Base-by-base conservation (phyloP, 2,888 invertebrate genomes). In the Drosophila eohydei region DNA sequence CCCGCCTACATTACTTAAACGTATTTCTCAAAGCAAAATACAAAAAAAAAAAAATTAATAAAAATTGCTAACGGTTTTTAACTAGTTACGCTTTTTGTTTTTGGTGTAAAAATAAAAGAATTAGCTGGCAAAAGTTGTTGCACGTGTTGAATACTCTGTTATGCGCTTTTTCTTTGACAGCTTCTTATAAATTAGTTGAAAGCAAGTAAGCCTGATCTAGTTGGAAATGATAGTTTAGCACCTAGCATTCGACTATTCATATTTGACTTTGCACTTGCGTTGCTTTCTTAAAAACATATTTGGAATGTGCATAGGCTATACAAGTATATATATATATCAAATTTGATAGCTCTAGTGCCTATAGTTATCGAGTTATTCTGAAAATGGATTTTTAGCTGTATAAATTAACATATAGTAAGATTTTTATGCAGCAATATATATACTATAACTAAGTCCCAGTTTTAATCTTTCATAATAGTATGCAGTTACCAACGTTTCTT, bases 61-160 rank as follows among this genome's bases (percentile, higher is more conserved):
- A 51, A 68, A 70, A 72, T 75, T 71, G 70, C 55, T 78, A 73
- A 78, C 68, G 50, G 56, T 43, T 66, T 67, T 43, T 21, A 54
- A 54, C 57, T 62, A 62, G 73, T 52, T 52, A 8, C 4, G 9
- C n/a, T n/a, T 28, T 32, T 32, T 11, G 26, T 32, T 36, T 72
- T 72, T 60, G 28, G 68, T 36, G 26, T 60, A 62, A 64, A 41
- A 51, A 28, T 38, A 34, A 59, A 43, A 52, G 41, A 50, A 28
- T 43, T 34, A 36, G 34, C 34, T 40, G 34, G 21, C 11, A 41
- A 48, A 43, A 48, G n/a, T 65, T 41, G 14, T 52, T 50, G 43
- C 63, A 76, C 74, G 38, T 61, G 46, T 40, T 41, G 26, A 16
- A 68, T 68, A 73, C 78, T 48, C 74, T 67, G 30, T 38, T n/a